Conservation (phyloP, 2,797 vertebrate genomes). For the Sparus aurata region DNA sequence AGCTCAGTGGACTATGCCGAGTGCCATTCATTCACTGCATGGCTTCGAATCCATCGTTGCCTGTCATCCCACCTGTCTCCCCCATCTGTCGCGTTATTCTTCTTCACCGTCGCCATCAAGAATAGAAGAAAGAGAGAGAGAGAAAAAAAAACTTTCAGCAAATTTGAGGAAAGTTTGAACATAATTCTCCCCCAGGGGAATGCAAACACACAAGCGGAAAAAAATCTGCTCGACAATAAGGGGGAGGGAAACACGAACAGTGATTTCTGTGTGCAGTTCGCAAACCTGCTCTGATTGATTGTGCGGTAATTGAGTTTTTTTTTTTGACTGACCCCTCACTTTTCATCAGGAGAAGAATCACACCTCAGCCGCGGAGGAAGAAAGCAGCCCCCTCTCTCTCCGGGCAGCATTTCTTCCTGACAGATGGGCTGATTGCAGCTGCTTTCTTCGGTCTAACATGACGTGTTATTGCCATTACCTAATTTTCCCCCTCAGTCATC, state of each 20-base stretch:
- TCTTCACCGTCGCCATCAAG: slow-evolving; percentile 2
- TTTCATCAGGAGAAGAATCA: slow-evolving; percentile 68
- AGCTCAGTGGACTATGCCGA: slow-evolving; percentile 32
- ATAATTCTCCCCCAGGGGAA: slow-evolving; percentile 1
- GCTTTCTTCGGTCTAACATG: slow-evolving; percentile 70
- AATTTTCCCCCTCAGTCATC: slow-evolving; percentile 64
- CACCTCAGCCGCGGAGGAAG: slow-evolving; percentile 51
- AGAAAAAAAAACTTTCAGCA: slow-evolving; percentile 44
- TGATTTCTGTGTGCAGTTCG: slow-evolving; percentile 22
- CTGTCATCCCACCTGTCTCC: slow-evolving; percentile 61
- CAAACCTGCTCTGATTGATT: slow-evolving; percentile 57
- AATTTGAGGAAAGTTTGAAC: slow-evolving; percentile 32
- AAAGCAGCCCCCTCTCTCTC: slow-evolving; percentile 43
- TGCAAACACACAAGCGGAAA: neutral
- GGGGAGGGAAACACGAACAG: neutral
- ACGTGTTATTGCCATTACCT: slow-evolving; percentile 70
- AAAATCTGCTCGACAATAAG: slow-evolving; percentile 20
- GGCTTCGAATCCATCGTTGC: slow-evolving; percentile 50
- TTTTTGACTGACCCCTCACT: slow-evolving; percentile 68
- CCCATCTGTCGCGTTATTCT: slow-evolving; percentile 58
- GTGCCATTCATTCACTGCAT: slow-evolving; percentile 36
- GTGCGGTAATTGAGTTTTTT: slow-evolving; percentile 64
- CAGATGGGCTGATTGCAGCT: slow-evolving; percentile 73
- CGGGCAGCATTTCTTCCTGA: slow-evolving; percentile 67
- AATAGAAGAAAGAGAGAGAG: slow-evolving; percentile 35